Evolutionary conservation across 1,140 invertebrate species (phyloP), one percentile per base, ranked within the genome.

Genomic region (Bombus affinis): DNA sequence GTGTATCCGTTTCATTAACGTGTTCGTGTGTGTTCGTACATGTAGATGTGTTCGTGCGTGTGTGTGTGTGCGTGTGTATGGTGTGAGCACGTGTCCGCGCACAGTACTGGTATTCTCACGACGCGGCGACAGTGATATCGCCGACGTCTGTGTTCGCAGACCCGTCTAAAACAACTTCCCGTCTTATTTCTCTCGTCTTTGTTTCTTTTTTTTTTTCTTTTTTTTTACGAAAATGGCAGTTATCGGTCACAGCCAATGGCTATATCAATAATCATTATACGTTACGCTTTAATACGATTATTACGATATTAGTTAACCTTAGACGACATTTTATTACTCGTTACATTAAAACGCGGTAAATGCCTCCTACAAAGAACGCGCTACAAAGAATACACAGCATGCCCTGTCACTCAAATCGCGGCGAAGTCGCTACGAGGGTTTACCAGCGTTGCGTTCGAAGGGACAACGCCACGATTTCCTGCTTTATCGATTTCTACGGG

Each of bases 191-290:
- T 87, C 62, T 74, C 57, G n/a, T 82, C 68, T 89, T 91, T 78
- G 28, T 86, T 88, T 68, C 65, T 66, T 66, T 74, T 88, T 84
- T 84, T 87, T 91, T 90, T 81, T 83, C 88, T 90, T 90, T 92
- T 90, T 93, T 92, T 92, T 91, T 94, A 94, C 89, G 93, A 95
- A 95, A 95, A 95, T 95, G 95, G 95, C 95, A 95, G 95, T 95
- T 95, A 95, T 95, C 95, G 94, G 92, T 95, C 95, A 95, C 94
- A 95, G 95, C 94, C 95, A 95, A 94, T 93, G 95, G 95, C 95
- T 95, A 95, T 95, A 88, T 91, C 88, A 90, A 93, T 93, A 94
- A 91, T 94, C 91, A 94, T 94, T 94, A 94, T 88, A 92, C 88
- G 79, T 90, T 88, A 90, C 80, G 84, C 81, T 85, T 86, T 78